Base-by-base conservation (phyloP, 1,140 invertebrate genomes). In the Tenebrio molitor region DNA sequence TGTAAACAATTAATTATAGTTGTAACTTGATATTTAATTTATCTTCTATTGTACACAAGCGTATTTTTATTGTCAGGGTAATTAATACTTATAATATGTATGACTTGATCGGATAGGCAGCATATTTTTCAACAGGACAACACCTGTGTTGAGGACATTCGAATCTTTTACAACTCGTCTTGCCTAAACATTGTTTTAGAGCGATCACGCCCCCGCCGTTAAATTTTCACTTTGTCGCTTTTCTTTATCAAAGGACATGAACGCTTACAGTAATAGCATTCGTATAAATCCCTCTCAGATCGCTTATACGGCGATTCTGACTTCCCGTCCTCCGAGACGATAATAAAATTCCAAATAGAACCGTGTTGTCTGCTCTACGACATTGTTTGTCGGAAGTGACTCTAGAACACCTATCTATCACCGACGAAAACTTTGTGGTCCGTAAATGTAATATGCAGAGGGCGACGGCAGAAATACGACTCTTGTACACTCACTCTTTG, bases 381-480 rank as follows among this genome's bases (percentile, higher is more conserved):
- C 64, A 67, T 67, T 67, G 64, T 67, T 67, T 67, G 64, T 67
- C 64, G 64, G 64, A 67, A 67, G 19, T 67, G 39, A 16, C 23
- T 29, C 25, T 44, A n/a, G 21, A 44, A 44, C 64, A 67, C 64
- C 64, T 67, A 67, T 67, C 39, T 67, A 44, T 67, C 25, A 67
- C 64, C 39, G 42, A 42, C n/a, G 25, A 25, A 67, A 67, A 46
- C n/a, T 67, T 29, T 44, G 64, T 67, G 64, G 64, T 29, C 39
- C 64, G 64, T 67, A 23, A 58, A 50, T 50, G 44, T 53, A 53
- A 53, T 50, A 50, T 50, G 44, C 44, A 21, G 46, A 21, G 46
- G 25, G 10, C 7, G 23, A 29, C 6, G 36, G 2, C 36, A 7
- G 15, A 58, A 58, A 58, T 29, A 29, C 46, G 46, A 39, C 10